Evolutionary conservation across 2,888 invertebrate genomes (phyloP).

Genomic region (Caradrina clavipalpis): DNA sequence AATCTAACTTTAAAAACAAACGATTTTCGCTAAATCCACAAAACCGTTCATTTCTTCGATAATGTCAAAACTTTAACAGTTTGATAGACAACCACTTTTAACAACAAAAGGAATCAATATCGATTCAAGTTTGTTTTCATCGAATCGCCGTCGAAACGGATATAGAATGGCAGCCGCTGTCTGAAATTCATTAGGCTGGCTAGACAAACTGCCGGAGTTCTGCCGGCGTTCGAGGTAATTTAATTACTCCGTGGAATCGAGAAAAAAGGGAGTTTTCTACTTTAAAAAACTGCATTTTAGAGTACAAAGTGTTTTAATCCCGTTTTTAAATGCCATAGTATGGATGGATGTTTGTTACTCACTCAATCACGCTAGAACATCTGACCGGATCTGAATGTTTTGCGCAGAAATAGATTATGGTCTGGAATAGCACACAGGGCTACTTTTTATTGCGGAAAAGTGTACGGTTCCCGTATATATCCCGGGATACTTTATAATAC

Average conservation of each 20-base stretch:
- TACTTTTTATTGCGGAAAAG: no score
- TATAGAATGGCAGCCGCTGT: conserved; percentile 12
- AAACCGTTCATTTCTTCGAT: background rate
- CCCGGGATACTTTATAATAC: no score
- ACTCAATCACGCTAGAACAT: no score
- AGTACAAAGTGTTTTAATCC: background rate
- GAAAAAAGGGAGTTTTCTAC: background rate
- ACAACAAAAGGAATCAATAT: conserved; percentile 25
- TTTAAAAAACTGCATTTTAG: background rate
- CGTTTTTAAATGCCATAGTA: no score
- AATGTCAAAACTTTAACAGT: background rate
- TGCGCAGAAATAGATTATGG: no score
- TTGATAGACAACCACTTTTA: conserved; percentile 12
- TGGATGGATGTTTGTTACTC: no score
- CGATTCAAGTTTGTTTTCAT: conserved; percentile 25
- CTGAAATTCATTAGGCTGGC: conserved; percentile 31
- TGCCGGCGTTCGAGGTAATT: conserved; percentile 11
- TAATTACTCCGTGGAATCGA: conserved; percentile 26
- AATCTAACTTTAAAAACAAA: no score
- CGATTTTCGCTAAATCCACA: background rate
- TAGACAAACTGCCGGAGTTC: conserved; percentile 29
- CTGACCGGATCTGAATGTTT: no score
- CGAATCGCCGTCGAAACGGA: background rate
- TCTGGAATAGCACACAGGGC: no score
- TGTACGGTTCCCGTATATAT: no score